Evolutionary conservation across 1,140 invertebrate species (phyloP).

Genomic region (Nomia melanderi): DNA sequence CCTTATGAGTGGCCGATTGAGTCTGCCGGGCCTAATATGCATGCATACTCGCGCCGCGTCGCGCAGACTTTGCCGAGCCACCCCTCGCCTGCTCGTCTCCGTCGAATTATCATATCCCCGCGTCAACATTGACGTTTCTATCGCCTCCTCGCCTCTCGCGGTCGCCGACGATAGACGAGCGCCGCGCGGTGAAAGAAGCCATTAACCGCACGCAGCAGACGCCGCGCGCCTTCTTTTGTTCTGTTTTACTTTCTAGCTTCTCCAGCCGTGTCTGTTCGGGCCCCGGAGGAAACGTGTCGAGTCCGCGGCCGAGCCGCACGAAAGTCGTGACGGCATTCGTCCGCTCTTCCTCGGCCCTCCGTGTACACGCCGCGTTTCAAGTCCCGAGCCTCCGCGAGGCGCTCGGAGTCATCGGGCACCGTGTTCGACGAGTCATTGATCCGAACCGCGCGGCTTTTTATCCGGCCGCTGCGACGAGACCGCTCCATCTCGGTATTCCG

Average conservation of each 20-base stretch:
- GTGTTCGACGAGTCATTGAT: neutral
- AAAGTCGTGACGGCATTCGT: constrained; percentile 30
- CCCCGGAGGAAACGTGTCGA: neutral
- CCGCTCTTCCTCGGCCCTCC: neutral
- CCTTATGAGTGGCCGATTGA: neutral
- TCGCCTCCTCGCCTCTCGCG: neutral
- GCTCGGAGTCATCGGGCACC: constrained; percentile 5
- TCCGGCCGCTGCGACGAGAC: too few species aligned
- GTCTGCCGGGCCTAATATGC: neutral
- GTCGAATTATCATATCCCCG: constrained; percentile 10
- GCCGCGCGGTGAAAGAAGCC: constrained; percentile 41
- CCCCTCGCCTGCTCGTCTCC: neutral
- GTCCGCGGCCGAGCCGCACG: neutral
- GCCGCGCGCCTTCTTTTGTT: constrained; percentile 22
- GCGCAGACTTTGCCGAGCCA: neutral
- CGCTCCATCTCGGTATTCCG: too few species aligned
- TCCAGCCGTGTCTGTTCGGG: constrained; percentile 27
- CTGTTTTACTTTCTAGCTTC: constrained; percentile 43
- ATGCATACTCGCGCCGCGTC: neutral
- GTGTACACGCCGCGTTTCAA: neutral
- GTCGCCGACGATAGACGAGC: too few species aligned
- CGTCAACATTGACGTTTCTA: constrained; percentile 28
- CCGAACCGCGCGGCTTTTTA: neutral
- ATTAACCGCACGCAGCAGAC: constrained; percentile 44
- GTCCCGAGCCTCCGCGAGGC: neutral